Evolutionary conservation across 37 sponge, comb jelly and placozoan genomes (phyloP).

Genomic region (Haliclona indistincta): DNA sequence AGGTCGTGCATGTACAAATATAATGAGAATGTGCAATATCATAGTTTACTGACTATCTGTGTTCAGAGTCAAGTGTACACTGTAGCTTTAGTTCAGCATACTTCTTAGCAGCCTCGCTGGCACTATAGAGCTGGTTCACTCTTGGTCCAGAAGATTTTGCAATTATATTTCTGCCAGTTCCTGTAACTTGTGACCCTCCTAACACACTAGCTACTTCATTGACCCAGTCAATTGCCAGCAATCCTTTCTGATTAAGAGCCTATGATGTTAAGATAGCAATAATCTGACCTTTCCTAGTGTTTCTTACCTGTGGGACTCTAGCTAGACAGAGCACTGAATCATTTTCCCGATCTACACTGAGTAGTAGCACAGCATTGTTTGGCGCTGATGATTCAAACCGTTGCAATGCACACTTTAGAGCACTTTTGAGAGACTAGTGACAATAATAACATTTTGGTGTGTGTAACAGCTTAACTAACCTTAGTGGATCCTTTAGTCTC

Average conservation of each 20-base stretch:
- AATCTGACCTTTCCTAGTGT: background rate
- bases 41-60: too few relatives aligned
- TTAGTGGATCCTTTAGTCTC: conserved; percentile 70
- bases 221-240: conserved; percentile 92
- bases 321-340: conserved; percentile 67
- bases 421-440: too few relatives aligned
- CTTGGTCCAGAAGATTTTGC: conserved; percentile 88
- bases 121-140: conserved; percentile 57
- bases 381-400: conserved; percentile 78
- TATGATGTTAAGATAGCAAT: conserved; percentile 6
- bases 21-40: too few relatives aligned
- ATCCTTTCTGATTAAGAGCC: conserved; percentile 50
- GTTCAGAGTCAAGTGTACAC: too few relatives aligned
- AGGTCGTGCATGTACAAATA: too few relatives aligned
- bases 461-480: conserved; percentile 43
- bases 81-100: too few relatives aligned
- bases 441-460: too few relatives aligned
- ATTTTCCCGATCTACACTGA: conserved; percentile 81
- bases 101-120: conserved; percentile 67
- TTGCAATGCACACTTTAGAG: conserved; percentile 87
- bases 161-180: conserved; percentile 81
- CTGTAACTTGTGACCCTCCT: conserved; percentile 90
- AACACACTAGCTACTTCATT: conserved; percentile 59
- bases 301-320: conserved; percentile 82
- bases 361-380: conserved; percentile 83